Percentiles rank a stretch among this genome's conserved stretches.
Conservation (phyloP, 2,113 vertebrate species). For the Ictidomys tridecemlineatus region DNA sequence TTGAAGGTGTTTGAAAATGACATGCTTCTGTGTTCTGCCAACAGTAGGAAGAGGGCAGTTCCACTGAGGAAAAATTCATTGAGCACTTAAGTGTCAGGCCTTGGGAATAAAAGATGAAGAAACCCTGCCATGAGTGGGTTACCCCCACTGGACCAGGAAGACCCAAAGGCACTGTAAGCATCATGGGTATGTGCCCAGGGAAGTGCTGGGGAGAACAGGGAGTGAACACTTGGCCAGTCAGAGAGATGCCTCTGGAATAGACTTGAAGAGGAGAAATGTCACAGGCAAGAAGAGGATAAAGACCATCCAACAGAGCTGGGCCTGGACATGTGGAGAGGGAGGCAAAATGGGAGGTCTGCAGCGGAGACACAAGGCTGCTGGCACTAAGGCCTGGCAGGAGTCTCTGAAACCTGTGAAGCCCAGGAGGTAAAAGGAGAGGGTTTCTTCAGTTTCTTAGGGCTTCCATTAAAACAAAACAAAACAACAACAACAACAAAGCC, state of each 20-base stretch:
- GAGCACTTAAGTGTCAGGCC: background rate
- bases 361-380: background rate
- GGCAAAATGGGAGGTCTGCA: accelerated
- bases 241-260: background rate
- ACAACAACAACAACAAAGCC: background rate
- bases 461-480: background rate
- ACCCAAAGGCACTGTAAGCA: too few species aligned
- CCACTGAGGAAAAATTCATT: background rate
- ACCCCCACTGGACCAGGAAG: background rate
- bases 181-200: too few species aligned
- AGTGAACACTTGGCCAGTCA: background rate
- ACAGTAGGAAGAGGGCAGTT: accelerated
- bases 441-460: background rate
- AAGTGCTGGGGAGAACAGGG: background rate
- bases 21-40: accelerated
- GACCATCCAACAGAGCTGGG: background rate
- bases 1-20: background rate
- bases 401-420: background rate
- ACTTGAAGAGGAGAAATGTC: background rate
- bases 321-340: accelerated
- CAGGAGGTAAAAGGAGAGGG: background rate
- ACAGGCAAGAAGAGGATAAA: accelerated
- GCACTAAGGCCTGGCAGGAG: background rate
- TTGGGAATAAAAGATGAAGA: background rate
- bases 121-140: too few species aligned